Evolutionary conservation across 2,888 invertebrate species (phyloP), one percentile per base, ranked within the genome.

Genomic region (Drosophila multiciliata): DNA sequence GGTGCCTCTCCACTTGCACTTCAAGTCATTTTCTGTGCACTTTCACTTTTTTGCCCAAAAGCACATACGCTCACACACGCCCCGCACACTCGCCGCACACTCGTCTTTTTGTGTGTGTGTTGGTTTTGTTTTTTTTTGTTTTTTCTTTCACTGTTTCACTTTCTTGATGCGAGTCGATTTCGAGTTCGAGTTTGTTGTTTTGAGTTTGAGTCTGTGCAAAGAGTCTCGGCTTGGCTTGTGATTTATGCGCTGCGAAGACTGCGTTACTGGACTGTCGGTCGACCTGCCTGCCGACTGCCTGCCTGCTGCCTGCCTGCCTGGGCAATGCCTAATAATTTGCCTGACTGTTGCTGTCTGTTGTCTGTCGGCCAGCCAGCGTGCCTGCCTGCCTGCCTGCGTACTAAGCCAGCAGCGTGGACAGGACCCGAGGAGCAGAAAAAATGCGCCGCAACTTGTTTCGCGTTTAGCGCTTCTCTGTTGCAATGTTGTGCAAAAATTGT

Each of bases 401-500:
- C 75, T 82, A 78, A 78, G 84, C 87, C 79, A 75, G 75, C 69
- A 53, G 75, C 78, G 61, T 73, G 66, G 74, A 78, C 75, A 80
- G 89, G 68, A 90, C 73, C 90, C 84, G 90, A 86, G 90, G 73
- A 80, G 89, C 91, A 90, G 91, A 91, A 91, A 91, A 89, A 89
- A 91, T 55, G 55, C 91, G 91, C 92, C 91, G 92, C 91, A 92
- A 86, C 92, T 86, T 92, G 90, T 88, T 91, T 91, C 91, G 92
- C 92, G 91, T 92, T 92, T 91, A 91, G 91, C 92, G 89, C 90
- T 91, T 92, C 92, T 91, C 91, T 91, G 91, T 91, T 90, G 91
- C 91, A 91, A 90, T 87, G 91, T 83, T 82, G 74, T 86, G 83
- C 91, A 81, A 87, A 89, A 90, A 87, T 90, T 83, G 86, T 82